These are phyloP conservation scores for Urophycis tenuis DNA, from an alignment of 2,797 vertebrate species.

Conservation along the genomic window DNA sequence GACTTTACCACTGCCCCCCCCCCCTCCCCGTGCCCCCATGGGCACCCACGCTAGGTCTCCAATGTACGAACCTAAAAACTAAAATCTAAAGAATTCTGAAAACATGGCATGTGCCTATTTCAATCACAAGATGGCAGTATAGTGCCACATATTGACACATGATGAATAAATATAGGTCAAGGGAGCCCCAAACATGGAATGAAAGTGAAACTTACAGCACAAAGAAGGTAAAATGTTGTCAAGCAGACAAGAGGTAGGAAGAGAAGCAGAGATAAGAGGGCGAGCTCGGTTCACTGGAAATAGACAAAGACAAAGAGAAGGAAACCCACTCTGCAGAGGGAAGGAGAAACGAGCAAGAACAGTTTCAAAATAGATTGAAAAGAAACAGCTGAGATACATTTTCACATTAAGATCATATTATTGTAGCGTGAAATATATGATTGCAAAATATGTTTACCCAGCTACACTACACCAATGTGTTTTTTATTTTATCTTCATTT, in stretches of 20 bases:
- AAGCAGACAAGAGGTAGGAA: slow-evolving; percentile 43
- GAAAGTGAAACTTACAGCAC: slow-evolving; percentile 57
- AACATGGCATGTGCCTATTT: background rate
- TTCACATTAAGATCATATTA: background rate
- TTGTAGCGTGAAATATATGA: background rate
- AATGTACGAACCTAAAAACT: background rate
- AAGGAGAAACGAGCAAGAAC: slow-evolving; percentile 43
- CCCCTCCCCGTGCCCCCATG: too few species aligned
- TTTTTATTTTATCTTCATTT: too few species aligned
- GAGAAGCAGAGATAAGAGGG: slow-evolving; percentile 35
- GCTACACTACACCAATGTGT: background rate
- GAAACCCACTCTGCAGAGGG: slow-evolving; percentile 59
- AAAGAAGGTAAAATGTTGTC: slow-evolving; percentile 55
- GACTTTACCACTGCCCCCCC: background rate
- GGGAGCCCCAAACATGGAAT: slow-evolving; percentile 36
- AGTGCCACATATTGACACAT: slow-evolving; percentile 8
- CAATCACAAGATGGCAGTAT: slow-evolving; percentile 49
- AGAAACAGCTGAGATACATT: background rate
- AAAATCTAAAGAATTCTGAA: slow-evolving; percentile 1
- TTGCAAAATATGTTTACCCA: background rate
- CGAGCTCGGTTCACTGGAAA: slow-evolving; percentile 44
- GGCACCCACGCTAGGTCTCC: background rate
- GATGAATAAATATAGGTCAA: background rate
- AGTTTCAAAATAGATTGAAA: slow-evolving; percentile 15
- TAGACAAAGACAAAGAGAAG: slow-evolving; percentile 57